Conservation (phyloP, 2,888 invertebrate genomes). For the Empis livida region DNA sequence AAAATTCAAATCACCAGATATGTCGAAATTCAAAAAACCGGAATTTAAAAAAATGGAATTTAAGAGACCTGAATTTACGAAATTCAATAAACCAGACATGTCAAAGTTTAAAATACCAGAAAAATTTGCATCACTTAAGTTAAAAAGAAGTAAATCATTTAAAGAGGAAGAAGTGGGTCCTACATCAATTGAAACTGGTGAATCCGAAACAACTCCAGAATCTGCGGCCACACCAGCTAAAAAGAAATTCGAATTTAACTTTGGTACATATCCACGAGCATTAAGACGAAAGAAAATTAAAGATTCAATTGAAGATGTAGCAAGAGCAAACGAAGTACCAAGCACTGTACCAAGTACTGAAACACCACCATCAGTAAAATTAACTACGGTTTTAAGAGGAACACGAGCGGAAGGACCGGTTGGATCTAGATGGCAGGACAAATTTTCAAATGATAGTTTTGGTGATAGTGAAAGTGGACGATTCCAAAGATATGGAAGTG, state of each 20-base stretch:
- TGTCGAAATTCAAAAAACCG: constrained; percentile 34
- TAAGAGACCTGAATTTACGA: constrained; percentile 32
- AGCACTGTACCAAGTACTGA: constrained; percentile 36
- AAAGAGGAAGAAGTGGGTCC: constrained; percentile 21
- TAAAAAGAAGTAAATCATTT: constrained; percentile 36
- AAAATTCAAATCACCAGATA: constrained; percentile 30
- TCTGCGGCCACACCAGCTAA: constrained; percentile 40
- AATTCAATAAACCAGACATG: constrained; percentile 42
- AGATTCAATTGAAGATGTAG: constrained; percentile 26
- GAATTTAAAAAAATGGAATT: constrained; percentile 24
- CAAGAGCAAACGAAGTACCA: constrained; percentile 42
- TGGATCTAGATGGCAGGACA: constrained; percentile 41
- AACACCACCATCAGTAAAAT: constrained; percentile 50
- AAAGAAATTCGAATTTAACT: constrained; percentile 55
- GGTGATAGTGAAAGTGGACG: constrained; percentile 38
- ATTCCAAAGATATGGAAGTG: constrained; percentile 31
- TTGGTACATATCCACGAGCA: constrained; percentile 66
- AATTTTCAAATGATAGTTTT: constrained; percentile 36
- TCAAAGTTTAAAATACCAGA: constrained; percentile 51
- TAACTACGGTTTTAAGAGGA: constrained; percentile 41
- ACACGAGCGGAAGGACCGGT: constrained; percentile 40
- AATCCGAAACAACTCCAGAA: constrained; percentile 31
- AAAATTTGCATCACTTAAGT: constrained; percentile 46
- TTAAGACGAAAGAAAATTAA: constrained; percentile 35
- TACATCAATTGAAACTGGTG: constrained; percentile 14